Percentiles rank a stretch among this genome's conserved stretches.
phyloP scores from a whole-genome alignment of 35 echinoderm and acorn worm genomes.

The Lytechinus pictus region DNA sequence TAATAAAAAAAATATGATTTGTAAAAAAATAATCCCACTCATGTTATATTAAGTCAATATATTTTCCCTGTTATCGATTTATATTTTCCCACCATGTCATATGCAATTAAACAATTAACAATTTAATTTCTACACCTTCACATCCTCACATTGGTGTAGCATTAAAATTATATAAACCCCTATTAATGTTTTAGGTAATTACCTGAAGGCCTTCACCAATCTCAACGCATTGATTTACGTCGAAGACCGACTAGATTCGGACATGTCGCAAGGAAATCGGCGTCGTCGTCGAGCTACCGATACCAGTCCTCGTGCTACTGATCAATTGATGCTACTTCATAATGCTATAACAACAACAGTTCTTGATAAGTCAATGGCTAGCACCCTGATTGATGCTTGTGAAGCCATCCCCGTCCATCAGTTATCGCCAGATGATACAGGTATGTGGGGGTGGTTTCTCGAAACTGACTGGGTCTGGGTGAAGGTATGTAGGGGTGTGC shows the following conservation, averaged over 20 bases:
- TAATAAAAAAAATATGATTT: too few relatives aligned
- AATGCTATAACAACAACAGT: neutral
- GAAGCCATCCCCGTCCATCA: neutral
- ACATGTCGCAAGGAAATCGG: neutral
- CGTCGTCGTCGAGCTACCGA: neutral
- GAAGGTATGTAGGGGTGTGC: too few relatives aligned
- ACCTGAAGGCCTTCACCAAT: neutral
- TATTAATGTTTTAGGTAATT: neutral
- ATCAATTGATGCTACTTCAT: neutral
- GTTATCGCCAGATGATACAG: neutral
- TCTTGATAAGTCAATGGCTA: neutral
- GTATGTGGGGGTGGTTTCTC: neutral
- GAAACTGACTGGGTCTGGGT: too few relatives aligned
- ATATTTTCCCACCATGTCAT: neutral
- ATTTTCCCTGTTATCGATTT: neutral
- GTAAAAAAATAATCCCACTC: too few relatives aligned
- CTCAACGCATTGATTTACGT: neutral
- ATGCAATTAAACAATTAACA: neutral
- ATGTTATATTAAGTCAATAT: too few relatives aligned
- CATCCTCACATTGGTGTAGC: neutral
- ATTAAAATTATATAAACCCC: neutral
- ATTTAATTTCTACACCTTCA: neutral
- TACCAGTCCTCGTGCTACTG: neutral
- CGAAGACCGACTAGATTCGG: neutral
- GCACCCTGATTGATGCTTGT: neutral